phyloP scores from a whole-genome alignment of 1,140 invertebrate genomes.

The Venturia canescens region DNA sequence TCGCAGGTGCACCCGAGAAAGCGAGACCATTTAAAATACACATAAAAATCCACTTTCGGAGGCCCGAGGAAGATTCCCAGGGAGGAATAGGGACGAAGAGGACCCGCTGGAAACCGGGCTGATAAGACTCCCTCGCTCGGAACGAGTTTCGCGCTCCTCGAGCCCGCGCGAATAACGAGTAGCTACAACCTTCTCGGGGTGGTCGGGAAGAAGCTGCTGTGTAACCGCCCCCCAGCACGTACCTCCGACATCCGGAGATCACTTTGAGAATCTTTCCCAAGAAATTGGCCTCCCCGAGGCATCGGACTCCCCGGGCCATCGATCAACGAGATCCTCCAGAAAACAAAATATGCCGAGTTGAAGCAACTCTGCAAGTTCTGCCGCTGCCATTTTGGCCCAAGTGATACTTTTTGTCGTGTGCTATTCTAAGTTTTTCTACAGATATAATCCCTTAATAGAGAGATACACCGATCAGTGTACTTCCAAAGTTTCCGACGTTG shows the following conservation, averaged over 20 bases:
- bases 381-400: not conserved
- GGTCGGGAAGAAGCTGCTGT: constrained; percentile 19
- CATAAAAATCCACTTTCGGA: not conserved
- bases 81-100: constrained; percentile 33
- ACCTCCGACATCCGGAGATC: not conserved
- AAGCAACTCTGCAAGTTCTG: not conserved
- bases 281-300: not conserved
- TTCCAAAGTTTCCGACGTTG: not conserved
- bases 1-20: not conserved
- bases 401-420: not conserved
- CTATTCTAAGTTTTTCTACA: not conserved
- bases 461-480: not conserved
- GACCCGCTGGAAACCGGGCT: constrained; percentile 42
- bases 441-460: not conserved
- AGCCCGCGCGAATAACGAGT: constrained; percentile 19
- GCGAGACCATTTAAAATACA: not conserved
- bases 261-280: constrained; percentile 8
- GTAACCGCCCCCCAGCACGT: not conserved
- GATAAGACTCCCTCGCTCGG: constrained; percentile 18
- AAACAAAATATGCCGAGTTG: constrained; percentile 6
- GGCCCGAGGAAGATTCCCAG: not conserved
- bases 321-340: not conserved
- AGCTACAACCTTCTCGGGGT: constrained; percentile 19
- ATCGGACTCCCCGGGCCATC: not conserved
- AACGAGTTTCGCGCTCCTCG: constrained; percentile 29